Evolutionary conservation across 1,140 invertebrate species (phyloP).

Genomic region (Apis florea): DNA sequence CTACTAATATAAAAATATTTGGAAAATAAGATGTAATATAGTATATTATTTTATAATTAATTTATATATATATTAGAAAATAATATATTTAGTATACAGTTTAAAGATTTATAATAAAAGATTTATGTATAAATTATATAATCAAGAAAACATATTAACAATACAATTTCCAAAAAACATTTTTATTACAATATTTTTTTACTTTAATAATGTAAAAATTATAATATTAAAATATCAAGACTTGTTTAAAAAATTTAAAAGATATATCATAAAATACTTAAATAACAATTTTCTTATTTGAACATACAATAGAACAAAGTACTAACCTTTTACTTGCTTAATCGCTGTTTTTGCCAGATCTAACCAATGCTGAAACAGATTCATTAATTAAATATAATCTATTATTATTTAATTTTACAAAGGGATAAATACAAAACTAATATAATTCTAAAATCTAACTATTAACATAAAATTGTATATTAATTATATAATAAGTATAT

Average conservation of each 20-base stretch:
- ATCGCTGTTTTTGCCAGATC: slow-evolving; percentile 95
- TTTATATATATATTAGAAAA: too few relatives aligned
- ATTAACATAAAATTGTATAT: background rate
- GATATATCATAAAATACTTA: background rate
- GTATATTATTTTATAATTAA: too few relatives aligned
- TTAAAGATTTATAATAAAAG: too few relatives aligned
- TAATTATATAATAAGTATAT: background rate
- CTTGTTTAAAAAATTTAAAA: background rate
- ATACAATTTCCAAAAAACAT: background rate
- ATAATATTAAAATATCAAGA: background rate
- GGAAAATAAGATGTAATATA: too few relatives aligned
- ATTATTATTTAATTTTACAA: background rate
- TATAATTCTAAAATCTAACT: background rate
- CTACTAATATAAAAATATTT: too few relatives aligned
- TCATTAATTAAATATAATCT: slow-evolving; percentile 17
- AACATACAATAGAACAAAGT: slow-evolving; percentile 12
- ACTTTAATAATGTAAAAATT: background rate
- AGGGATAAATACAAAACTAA: background rate
- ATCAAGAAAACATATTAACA: background rate
- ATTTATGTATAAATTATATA: too few relatives aligned
- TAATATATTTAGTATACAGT: too few relatives aligned
- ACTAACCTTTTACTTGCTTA: slow-evolving; percentile 96
- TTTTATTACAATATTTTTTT: too few relatives aligned
- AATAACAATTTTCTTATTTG: background rate
- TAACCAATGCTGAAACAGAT: slow-evolving; percentile 94